These are phyloP conservation scores for Pemphigus obesinymphae DNA, from an alignment of 1,140 invertebrate genomes.

Conservation along the genomic window DNA sequence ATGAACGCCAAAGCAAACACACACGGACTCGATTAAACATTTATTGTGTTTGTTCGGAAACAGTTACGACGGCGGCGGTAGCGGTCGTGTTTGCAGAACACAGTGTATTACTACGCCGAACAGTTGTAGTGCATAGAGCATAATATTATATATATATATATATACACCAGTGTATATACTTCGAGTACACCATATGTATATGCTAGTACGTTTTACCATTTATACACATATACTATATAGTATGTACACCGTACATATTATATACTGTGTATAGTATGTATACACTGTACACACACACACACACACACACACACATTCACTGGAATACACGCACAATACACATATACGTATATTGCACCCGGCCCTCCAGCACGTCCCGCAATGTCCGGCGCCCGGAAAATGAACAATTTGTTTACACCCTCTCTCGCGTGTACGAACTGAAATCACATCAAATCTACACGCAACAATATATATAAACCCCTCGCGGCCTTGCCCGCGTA, in stretches of 20 bases:
- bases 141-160: neutral
- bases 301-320: neutral
- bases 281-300: neutral
- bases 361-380: conserved; percentile 10
- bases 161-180: neutral
- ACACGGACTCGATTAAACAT: conserved; percentile 34
- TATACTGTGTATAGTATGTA: neutral
- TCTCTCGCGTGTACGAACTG: neutral
- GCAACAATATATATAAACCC: neutral
- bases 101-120: neutral
- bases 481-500: no score
- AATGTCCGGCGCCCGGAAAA: conserved; percentile 29
- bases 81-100: conserved; percentile 22
- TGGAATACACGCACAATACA: no score
- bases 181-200: neutral
- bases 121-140: neutral
- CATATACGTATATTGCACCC: neutral
- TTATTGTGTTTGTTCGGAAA: conserved; percentile 31
- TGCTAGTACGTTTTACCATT: neutral
- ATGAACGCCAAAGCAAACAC: conserved; percentile 24
- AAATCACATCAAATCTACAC: neutral
- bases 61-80: neutral
- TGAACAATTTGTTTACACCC: conserved; percentile 23
- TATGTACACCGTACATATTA: neutral
- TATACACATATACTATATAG: neutral